phyloP scores from a whole-genome alignment of 2,797 vertebrate species.

The Hafferia zeledoni region DNA sequence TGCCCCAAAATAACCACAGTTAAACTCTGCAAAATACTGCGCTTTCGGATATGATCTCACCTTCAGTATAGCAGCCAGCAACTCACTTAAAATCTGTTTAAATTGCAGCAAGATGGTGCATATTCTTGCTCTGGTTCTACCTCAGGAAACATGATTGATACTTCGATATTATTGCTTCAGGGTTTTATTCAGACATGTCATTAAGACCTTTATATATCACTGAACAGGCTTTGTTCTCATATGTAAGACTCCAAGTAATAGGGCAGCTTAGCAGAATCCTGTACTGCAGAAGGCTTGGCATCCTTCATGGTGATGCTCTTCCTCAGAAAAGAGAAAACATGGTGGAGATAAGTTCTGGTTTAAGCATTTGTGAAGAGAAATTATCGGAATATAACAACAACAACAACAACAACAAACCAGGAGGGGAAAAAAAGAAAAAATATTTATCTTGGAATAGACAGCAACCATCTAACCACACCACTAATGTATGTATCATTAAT shows the following conservation, averaged over 20 bases:
- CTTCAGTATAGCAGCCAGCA: not conserved
- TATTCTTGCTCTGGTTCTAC: conserved; percentile 25
- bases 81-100: not conserved
- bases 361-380: not conserved
- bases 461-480: not conserved
- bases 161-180: not conserved
- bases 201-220: conserved; percentile 27
- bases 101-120: not conserved
- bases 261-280: not conserved
- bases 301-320: not conserved
- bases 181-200: conserved; percentile 25
- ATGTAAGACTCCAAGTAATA: not conserved
- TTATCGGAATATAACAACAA: not conserved
- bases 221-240: conserved; percentile 1
- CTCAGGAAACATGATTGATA: conserved; percentile 17
- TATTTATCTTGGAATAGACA: not conserved
- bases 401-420: not conserved
- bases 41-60: not conserved
- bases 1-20: conserved; percentile 2
- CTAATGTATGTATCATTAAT: not conserved
- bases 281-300: not conserved
- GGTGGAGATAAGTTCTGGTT: not conserved
- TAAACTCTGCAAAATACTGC: conserved; percentile 3
- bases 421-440: not conserved
- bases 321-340: not conserved